Conservation (phyloP, 2,888 invertebrate genomes). For the Diarsia mendica region DNA sequence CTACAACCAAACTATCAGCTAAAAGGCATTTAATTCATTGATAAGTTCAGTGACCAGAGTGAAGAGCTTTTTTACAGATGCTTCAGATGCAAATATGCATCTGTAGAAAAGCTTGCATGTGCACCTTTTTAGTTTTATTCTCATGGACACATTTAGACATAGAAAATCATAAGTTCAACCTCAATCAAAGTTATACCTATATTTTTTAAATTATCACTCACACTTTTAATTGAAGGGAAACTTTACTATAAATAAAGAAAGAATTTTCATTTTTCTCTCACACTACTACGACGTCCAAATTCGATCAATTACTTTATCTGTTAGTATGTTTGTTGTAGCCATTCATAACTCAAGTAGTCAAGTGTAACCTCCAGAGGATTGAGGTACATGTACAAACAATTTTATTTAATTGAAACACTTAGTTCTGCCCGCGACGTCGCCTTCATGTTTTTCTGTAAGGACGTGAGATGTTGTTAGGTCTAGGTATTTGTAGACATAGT, state of each 20-base stretch:
- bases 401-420: conserved; percentile 51
- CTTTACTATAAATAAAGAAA: too few relatives aligned
- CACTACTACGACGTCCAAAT: neutral
- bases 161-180: neutral
- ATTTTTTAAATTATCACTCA: too few relatives aligned
- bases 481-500: conserved; percentile 4
- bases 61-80: neutral
- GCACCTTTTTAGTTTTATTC: neutral
- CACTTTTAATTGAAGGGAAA: too few relatives aligned
- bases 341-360: conserved; percentile 26
- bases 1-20: neutral
- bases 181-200: too few relatives aligned
- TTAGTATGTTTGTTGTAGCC: conserved; percentile 28
- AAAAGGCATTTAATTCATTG: neutral
- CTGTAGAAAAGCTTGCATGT: neutral
- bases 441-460: conserved; percentile 21
- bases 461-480: conserved; percentile 5
- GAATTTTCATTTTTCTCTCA: neutral
- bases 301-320: conserved; percentile 39
- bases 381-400: conserved; percentile 46
- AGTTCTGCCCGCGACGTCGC: conserved; percentile 11
- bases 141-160: neutral
- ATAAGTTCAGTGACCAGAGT: neutral
- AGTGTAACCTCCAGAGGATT: conserved; percentile 11
- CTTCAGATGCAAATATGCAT: neutral